Percentiles rank a stretch among this genome's conserved stretches.
Conservation (phyloP, 2,797 vertebrate genomes). For the Gadopsis bispinosus region DNA sequence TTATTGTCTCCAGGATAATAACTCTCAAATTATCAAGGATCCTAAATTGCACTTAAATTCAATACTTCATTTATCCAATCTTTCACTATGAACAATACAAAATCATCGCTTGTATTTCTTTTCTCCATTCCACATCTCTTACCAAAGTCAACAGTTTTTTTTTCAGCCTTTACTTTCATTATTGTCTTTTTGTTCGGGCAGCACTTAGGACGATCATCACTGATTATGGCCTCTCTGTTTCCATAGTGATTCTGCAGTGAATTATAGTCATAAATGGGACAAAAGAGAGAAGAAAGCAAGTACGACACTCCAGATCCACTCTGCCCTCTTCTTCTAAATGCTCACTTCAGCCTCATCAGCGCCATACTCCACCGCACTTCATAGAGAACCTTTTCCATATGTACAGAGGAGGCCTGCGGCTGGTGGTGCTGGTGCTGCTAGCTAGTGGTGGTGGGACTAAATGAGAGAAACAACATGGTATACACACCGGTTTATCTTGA, state of each 20-base stretch:
- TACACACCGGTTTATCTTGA: not conserved
- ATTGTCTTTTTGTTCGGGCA: constrained; percentile 64
- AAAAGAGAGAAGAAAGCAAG: constrained; percentile 54
- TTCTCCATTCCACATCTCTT: constrained; percentile 3
- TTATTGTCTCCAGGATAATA: constrained; percentile 67
- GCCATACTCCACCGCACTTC: constrained; percentile 20
- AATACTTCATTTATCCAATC: constrained; percentile 54
- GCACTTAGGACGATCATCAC: constrained; percentile 49
- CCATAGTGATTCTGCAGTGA: constrained; percentile 73
- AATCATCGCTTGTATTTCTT: constrained; percentile 48
- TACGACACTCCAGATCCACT: constrained; percentile 39
- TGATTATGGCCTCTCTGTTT: constrained; percentile 77
- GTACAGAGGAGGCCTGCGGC: not conserved
- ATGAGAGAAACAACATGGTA: not conserved
- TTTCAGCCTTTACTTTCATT: constrained; percentile 61
- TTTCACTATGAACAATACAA: constrained; percentile 61
- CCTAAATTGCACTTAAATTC: constrained; percentile 66
- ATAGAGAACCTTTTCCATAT: constrained; percentile 24
- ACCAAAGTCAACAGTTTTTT: constrained; percentile 64
- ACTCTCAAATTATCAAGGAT: constrained; percentile 60
- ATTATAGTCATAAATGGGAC: constrained; percentile 65
- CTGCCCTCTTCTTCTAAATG: constrained; percentile 47
- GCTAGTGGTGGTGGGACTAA: not conserved
- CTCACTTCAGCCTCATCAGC: constrained; percentile 49
- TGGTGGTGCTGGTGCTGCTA: not conserved